These are phyloP conservation scores for Sebastes itinus DNA, from an alignment of 2,797 vertebrate species.

Conservation along the genomic window DNA sequence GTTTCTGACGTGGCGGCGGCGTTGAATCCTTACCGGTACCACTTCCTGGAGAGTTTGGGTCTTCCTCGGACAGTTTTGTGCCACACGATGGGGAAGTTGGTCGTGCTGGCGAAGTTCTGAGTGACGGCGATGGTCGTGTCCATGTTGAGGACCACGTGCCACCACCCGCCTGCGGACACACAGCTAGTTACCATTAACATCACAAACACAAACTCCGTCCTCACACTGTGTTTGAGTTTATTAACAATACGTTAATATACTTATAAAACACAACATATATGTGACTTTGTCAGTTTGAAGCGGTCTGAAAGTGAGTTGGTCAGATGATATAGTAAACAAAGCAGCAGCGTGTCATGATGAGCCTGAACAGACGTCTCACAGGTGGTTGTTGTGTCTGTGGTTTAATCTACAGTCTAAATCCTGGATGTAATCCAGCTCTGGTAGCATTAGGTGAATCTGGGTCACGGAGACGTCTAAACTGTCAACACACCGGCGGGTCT, in stretches of 20 bases:
- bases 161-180: conserved; percentile 91
- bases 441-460: conserved; percentile 19
- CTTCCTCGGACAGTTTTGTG: conserved; percentile 97
- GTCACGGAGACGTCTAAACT: conserved; percentile 1
- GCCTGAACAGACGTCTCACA: background rate
- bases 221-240: no score
- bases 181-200: background rate
- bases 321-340: background rate
- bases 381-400: background rate
- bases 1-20: background rate
- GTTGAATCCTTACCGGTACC: conserved; percentile 89
- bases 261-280: no score
- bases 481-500: background rate
- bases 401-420: background rate
- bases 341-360: background rate
- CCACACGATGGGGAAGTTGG: conserved; percentile 98
- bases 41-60: conserved; percentile 94
- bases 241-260: no score
- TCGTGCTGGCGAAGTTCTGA: conserved; percentile 96
- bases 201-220: background rate
- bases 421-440: conserved; percentile 37
- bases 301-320: no score
- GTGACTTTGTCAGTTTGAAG: no score
- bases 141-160: conserved; percentile 97
- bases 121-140: conserved; percentile 96